Base-by-base conservation (phyloP, 2,888 invertebrate species). In the Kuschelorhynchus macadamiae region DNA sequence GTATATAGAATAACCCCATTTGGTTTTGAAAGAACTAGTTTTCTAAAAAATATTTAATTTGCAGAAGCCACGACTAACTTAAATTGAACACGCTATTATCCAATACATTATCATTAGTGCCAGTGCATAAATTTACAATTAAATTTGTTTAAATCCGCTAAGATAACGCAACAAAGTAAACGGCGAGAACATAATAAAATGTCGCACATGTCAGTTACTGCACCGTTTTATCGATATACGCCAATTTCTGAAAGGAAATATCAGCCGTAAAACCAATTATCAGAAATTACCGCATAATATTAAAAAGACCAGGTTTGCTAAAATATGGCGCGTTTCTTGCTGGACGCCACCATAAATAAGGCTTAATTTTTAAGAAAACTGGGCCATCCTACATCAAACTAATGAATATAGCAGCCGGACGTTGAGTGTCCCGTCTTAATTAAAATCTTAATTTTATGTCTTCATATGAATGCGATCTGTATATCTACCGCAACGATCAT, bases 371-470 rank as follows among this genome's bases (percentile, higher is more conserved):
- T 55, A 25, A 61, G 50, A 47, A 49, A 56, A 67, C 57, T 62
- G 67, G 67, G 62, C 67, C 62, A 62, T 62, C 39, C 61, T 57
- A 57, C 46, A 32, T 50, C 62, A 46, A 49, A 39, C 47, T 64
- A 64, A 64, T 56, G 36, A 64, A 49, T 56, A 47, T 47, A 11
- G 21, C 50, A 36, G 55, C 63, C 68, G 63, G 68, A 68, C 59
- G 47, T 55, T n/a, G 18, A 63, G 49, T 39, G 63, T 63, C 68
- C 53, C 59, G 68, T 68, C 68, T 68, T 68, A 68, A 68, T 68
- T 68, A 68, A 64, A 68, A 68, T 68, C 68, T 59, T 64, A 68
- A 68, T 68, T 68, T 68, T 68, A 68, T 68, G 68, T 68, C 63
- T 68, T 68, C 49, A 63, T 68, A 59, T 68, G 53, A 66, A 66